Base-by-base conservation (phyloP, 2,797 vertebrate species). In the Spondyliosoma cantharus region DNA sequence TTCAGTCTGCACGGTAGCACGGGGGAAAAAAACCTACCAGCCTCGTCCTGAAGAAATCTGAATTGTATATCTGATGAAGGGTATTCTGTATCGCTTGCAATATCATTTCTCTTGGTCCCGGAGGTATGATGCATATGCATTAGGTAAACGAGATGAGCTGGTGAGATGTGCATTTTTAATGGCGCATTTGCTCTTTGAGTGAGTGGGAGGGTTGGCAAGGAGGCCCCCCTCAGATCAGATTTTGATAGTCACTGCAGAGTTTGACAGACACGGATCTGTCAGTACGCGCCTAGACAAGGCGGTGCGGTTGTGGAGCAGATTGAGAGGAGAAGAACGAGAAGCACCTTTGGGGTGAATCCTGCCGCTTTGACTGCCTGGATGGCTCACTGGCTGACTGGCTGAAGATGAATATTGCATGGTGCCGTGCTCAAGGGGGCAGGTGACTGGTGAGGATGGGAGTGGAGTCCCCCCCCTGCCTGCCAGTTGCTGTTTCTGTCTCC, bases 81-180 rank as follows among this genome's bases (percentile, higher is more conserved):
- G 86, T 91, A 86, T 86, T 93, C 89, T 78, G 90, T 90, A 90
- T 93, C 63, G 63, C 91, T 92, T 90, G 92, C 84, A 76, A 89
- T 93, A 94, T 93, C 90, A 83, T 89, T 92, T 88, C 87, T 86
- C 87, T 69, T 80, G 80, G 89, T 95, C 94, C 93, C 88, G 85
- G 83, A 93, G 93, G 93, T 93, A 87, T 92, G 86, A 93, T 95
- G 91, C 93, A 94, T 94, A 95, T 95, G 94, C 93, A 95, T 94
- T 88, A 95, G 91, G 87, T 93, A 93, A 93, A 92, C 64, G 80
- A 86, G 90, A 93, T 89, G 91, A 94, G 90, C 90, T 87, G 88
- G 87, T 92, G 90, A 92, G 91, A 90, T 91, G 86, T 94, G 93
- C 92, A 94, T 95, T 93, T 94, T 95, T 95, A 93, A 95, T 95